A percentile compares a stretch with the other conserved stretches of the same genome.
These are phyloP conservation scores for Serripes groenlandicus DNA, from an alignment of 2,888 invertebrate species.

Conservation along the genomic window DNA sequence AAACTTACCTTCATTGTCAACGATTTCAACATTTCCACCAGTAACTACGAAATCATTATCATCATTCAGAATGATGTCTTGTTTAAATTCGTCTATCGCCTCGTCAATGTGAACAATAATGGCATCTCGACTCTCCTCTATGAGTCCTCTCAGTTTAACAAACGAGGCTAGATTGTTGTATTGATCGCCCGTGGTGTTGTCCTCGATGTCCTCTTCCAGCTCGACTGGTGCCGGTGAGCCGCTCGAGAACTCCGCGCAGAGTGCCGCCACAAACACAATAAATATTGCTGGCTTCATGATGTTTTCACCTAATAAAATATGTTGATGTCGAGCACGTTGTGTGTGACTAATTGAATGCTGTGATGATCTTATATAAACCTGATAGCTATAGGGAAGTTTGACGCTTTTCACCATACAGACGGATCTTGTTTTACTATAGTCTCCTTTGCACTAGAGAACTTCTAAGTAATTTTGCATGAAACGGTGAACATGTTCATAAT, in stretches of 20 bases:
- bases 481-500: too few species aligned
- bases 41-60: not conserved
- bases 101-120: constrained; percentile 15
- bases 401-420: too few species aligned
- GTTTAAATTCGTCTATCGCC: not conserved
- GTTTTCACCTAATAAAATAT: too few species aligned
- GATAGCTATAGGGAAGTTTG: too few species aligned
- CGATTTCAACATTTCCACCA: not conserved
- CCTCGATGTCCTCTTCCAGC: not conserved
- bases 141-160: not conserved
- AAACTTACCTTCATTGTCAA: not conserved
- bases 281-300: not conserved
- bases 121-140: constrained; percentile 8
- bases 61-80: not conserved
- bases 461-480: too few species aligned
- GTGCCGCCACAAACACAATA: not conserved
- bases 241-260: not conserved
- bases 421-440: too few species aligned
- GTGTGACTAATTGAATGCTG: too few species aligned
- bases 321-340: too few species aligned
- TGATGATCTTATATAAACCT: too few species aligned
- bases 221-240: not conserved
- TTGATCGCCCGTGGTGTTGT: not conserved
- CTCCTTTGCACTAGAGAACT: too few species aligned
- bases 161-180: not conserved